Evolutionary conservation across 2,113 vertebrate genomes (phyloP).

Genomic region (Mungos mungo): DNA sequence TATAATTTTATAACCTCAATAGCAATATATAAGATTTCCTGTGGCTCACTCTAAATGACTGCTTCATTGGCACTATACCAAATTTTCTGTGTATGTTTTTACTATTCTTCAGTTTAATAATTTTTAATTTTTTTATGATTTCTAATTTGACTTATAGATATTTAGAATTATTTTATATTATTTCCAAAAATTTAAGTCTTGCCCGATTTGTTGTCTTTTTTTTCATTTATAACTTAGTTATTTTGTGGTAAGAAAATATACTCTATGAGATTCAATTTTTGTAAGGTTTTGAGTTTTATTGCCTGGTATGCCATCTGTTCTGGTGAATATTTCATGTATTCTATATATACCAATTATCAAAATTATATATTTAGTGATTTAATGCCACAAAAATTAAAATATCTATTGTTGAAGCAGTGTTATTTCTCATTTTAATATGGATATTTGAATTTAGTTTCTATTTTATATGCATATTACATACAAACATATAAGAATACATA

Average conservation of each 20-base stretch:
- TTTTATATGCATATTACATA: neutral
- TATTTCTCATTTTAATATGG: neutral
- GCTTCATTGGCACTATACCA: neutral
- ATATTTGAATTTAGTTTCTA: neutral
- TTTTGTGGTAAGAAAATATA: neutral
- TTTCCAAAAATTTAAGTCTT: neutral
- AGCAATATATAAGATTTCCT: neutral
- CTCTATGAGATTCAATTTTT: neutral
- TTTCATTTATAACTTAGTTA: neutral
- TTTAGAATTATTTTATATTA: neutral
- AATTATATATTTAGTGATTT: neutral
- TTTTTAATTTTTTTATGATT: neutral
- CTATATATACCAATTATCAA: neutral
- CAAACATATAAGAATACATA: neutral
- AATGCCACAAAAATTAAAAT: neutral
- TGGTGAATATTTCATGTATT: neutral
- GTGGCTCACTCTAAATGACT: neutral
- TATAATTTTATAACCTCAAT: neutral
- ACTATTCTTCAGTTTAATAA: neutral
- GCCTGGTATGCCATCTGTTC: neutral
- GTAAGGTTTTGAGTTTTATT: neutral
- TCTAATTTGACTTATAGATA: neutral
- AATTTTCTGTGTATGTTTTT: neutral
- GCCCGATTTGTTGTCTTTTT: neutral
- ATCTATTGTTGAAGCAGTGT: neutral